phyloP scores from a whole-genome alignment of 2,113 vertebrate species.

The Brachypteracias leptosomus region DNA sequence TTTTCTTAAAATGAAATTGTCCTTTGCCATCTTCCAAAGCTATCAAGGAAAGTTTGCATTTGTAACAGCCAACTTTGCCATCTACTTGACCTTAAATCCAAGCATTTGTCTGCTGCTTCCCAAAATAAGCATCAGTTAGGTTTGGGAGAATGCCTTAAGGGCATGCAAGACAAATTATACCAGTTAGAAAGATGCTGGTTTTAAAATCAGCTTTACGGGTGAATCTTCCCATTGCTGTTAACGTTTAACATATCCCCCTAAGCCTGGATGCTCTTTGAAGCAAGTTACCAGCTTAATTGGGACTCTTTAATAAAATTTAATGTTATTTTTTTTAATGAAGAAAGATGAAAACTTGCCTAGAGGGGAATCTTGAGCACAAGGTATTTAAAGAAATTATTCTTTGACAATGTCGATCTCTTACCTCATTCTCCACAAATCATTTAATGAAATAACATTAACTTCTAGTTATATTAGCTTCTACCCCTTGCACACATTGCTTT shows the following conservation, averaged over 20 bases:
- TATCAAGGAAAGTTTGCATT: constrained; percentile 41
- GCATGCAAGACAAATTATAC: constrained; percentile 11
- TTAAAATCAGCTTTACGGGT: constrained; percentile 2
- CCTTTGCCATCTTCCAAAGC: constrained; percentile 2
- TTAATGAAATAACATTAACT: constrained; percentile 74
- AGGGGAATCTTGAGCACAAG: constrained; percentile 62
- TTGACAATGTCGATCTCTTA: constrained; percentile 64
- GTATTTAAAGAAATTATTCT: constrained; percentile 76
- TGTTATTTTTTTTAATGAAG: constrained; percentile 68
- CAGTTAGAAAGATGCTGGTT: constrained; percentile 38
- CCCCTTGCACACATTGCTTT: background rate
- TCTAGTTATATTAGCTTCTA: background rate
- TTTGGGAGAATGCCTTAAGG: constrained; percentile 51
- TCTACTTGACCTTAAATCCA: constrained; percentile 66
- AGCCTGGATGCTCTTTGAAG: constrained; percentile 68
- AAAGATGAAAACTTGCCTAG: constrained; percentile 71
- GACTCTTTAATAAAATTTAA: constrained; percentile 72
- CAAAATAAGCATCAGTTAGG: constrained; percentile 60
- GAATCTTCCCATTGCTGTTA: constrained; percentile 43
- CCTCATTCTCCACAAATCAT: constrained; percentile 69
- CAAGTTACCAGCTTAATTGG: constrained; percentile 68
- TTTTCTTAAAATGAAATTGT: background rate
- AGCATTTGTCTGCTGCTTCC: constrained; percentile 59
- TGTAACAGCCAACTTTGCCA: constrained; percentile 43
- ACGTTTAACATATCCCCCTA: constrained; percentile 45